phyloP scores from a whole-genome alignment of 2,113 vertebrate species.

The Gavialis gangeticus region DNA sequence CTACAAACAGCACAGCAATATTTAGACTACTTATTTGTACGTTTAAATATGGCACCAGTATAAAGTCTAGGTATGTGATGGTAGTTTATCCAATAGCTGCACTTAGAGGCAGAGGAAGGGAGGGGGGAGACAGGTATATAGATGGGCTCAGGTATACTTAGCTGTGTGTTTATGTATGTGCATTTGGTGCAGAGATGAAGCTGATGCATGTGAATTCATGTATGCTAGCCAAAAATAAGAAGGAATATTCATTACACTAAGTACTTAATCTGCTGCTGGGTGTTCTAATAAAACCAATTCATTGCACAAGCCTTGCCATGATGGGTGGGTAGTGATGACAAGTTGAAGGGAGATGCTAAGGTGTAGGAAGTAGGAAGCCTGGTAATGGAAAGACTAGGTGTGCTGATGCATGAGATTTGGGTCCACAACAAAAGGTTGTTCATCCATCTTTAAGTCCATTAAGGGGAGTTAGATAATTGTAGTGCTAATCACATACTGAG shows the following conservation, averaged over 20 bases:
- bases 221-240: background rate
- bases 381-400: background rate
- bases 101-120: background rate
- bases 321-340: background rate
- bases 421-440: background rate
- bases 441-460: background rate
- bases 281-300: background rate
- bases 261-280: background rate
- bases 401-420: background rate
- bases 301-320: background rate
- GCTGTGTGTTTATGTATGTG: too few relatives aligned
- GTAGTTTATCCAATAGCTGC: background rate
- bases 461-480: background rate
- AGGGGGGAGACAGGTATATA: background rate
- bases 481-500: background rate
- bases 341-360: background rate
- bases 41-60: background rate
- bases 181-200: background rate
- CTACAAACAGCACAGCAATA: background rate
- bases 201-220: background rate
- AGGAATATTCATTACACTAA: too few relatives aligned
- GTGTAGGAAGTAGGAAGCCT: background rate
- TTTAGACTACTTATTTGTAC: background rate
- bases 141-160: too few relatives aligned
- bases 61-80: background rate